Conservation (phyloP, 2,888 invertebrate species). For the Epistrophe eligans region DNA sequence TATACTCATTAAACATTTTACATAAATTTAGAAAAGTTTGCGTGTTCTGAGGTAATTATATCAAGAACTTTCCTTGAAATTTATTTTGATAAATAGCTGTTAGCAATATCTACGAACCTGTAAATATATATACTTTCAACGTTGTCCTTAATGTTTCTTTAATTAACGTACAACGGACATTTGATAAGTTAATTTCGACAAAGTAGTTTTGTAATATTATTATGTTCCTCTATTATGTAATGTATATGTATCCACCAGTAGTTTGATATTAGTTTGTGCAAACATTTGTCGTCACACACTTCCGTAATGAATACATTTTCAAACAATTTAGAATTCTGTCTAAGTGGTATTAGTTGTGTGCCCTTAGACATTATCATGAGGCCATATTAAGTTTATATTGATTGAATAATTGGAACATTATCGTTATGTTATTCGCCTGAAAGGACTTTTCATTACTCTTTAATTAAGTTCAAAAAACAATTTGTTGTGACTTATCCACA, state of each 20-base stretch:
- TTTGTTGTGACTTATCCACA: background rate
- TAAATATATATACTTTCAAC: background rate
- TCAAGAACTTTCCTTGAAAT: background rate
- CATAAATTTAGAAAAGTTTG: conserved; percentile 4
- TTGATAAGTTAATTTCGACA: conserved; percentile 44
- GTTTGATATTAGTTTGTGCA: background rate
- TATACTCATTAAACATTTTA: background rate
- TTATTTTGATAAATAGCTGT: background rate
- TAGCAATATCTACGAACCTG: background rate
- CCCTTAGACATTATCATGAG: background rate
- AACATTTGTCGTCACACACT: conserved; percentile 1
- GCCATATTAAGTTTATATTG: background rate
- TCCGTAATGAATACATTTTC: conserved; percentile 12
- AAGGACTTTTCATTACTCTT: background rate
- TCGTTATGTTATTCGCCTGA: background rate
- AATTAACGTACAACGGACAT: conserved; percentile 32
- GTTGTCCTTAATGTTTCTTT: conserved; percentile 32
- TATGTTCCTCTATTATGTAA: background rate
- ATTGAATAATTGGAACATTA: conserved; percentile 6
- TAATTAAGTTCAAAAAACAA: background rate
- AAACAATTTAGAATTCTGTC: conserved; percentile 11
- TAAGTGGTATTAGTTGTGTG: background rate
- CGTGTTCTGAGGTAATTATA: conserved; percentile 9
- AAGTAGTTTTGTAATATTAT: conserved; percentile 2
- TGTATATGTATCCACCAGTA: background rate